Evolutionary conservation across 2,113 vertebrate species (phyloP), one percentile per base, ranked within the genome.

Genomic region (Oryzias javanicus): DNA sequence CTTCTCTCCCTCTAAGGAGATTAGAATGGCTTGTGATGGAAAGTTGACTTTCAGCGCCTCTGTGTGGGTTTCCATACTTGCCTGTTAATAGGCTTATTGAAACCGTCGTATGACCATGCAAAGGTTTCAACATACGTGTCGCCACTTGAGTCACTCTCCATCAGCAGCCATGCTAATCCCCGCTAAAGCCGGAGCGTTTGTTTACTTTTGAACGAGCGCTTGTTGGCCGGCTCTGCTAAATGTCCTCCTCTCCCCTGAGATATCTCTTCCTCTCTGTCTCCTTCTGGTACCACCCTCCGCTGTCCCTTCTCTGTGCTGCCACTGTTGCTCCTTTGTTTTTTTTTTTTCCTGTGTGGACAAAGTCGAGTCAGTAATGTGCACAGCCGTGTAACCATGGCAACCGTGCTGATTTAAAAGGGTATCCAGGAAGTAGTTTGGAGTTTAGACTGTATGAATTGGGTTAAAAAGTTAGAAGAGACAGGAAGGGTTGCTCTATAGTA

Each of bases 11-110:
- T 74, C 65, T 82, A 80, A 88, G 79, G 78, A 82, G 88, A 89
- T 91, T 91, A 91, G 59, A 61, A 57, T 53, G 70, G 84, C 79
- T 89, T 87, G 83, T 89, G 89, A 85, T 83, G 81, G 82, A 89
- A 85, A 78, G 77, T 83, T 89, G 75, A 86, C 72, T 84, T 79
- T 71, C 64, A 61, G 70, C 25, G 41, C 73, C 27, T 40, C 67
- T 74, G 65, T 74, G 72, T 76, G 75, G 42, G 25, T 69, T 55
- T 61, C 47, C 27, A 40, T 56, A 12, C 63, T 55, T 19, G 55
- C 54, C 52, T 72, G 55, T 12, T 85, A 82, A 83, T 80, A 83
- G 72, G 86, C 80, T 85, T 76, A 82, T 44, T n/a, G 49, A 53
- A 48, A 16, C 66, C 18, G 51, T 42, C 22, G 24, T 5, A 57